Conservation (phyloP, 2,888 invertebrate genomes). For the Ptycholaimellus sp. region DNA sequence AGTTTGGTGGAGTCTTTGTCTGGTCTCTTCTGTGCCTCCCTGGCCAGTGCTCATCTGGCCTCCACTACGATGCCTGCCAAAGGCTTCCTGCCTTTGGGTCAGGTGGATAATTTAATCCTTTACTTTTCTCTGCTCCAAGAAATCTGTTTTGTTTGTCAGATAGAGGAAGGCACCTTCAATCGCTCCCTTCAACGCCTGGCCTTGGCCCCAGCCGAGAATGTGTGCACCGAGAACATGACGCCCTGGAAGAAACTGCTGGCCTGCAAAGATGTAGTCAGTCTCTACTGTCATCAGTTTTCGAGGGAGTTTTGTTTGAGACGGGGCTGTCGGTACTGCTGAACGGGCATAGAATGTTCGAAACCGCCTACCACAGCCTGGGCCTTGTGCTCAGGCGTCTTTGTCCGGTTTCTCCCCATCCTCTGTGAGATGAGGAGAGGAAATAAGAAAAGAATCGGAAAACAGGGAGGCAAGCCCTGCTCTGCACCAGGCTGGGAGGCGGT, state of each 20-base stretch:
- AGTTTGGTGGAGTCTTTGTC: slow-evolving; percentile 66
- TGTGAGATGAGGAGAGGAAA: not conserved
- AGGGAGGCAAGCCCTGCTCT: too few relatives aligned
- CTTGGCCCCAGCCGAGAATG: slow-evolving; percentile 74
- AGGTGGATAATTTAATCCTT: not conserved
- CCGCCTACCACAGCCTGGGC: slow-evolving; percentile 69
- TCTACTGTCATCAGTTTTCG: too few relatives aligned
- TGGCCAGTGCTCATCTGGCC: slow-evolving; percentile 26
- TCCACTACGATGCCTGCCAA: too few relatives aligned
- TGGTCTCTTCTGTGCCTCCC: slow-evolving; percentile 78
- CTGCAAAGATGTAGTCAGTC: slow-evolving; percentile 41
- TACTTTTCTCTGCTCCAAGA: too few relatives aligned
- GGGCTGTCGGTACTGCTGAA: slow-evolving; percentile 67
- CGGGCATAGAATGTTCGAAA: slow-evolving; percentile 67
- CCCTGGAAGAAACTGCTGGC: slow-evolving; percentile 93
- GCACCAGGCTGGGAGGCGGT: slow-evolving; percentile 46
- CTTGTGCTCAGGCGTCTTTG: slow-evolving; percentile 60
- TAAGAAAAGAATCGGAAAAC: not conserved
- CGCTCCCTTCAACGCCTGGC: slow-evolving; percentile 39
- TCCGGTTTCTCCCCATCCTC: slow-evolving; percentile 21
- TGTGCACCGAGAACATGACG: slow-evolving; percentile 93
- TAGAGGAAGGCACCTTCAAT: too few relatives aligned
- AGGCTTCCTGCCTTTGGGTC: too few relatives aligned
- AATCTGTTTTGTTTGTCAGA: too few relatives aligned
- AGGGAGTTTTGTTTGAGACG: slow-evolving; percentile 34